Conservation (phyloP, 2,113 vertebrate species). For the Takifugu flavidus region DNA sequence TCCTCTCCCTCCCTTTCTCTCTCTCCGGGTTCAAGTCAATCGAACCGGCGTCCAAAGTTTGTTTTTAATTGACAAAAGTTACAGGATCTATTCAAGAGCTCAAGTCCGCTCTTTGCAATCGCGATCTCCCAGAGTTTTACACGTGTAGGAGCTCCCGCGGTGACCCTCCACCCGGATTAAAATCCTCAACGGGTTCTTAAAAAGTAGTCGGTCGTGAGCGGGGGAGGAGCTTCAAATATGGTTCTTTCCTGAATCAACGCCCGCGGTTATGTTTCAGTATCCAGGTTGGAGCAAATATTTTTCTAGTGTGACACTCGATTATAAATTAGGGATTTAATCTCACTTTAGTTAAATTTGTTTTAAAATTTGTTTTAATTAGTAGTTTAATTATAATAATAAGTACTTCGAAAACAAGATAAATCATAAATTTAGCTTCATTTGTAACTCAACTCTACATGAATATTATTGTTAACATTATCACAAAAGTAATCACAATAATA, state of each 20-base stretch:
- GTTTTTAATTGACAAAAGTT: neutral
- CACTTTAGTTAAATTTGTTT: no score
- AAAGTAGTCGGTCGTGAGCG: conserved; percentile 4
- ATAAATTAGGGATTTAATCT: no score
- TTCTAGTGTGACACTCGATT: no score
- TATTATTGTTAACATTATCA: no score
- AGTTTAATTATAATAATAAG: no score
- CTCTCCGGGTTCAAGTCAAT: neutral
- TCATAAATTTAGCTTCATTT: no score
- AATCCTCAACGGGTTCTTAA: neutral
- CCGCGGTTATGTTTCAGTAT: neutral
- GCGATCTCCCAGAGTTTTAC: conserved; percentile 11
- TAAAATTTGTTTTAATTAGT: no score
- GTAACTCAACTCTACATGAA: no score
- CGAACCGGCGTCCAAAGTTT: neutral
- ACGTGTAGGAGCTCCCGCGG: conserved; percentile 31
- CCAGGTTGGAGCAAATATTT: no score
- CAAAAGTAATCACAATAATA: no score
- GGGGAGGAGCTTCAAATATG: conserved; percentile 44
- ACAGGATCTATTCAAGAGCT: neutral
- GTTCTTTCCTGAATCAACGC: neutral
- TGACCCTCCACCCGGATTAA: conserved; percentile 41
- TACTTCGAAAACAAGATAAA: no score
- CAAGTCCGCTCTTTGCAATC: neutral
- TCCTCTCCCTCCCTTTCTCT: neutral